Percentiles rank a stretch among this genome's conserved stretches.
Conservation (phyloP, 2,113 vertebrate genomes). For the Donacobius atricapilla region DNA sequence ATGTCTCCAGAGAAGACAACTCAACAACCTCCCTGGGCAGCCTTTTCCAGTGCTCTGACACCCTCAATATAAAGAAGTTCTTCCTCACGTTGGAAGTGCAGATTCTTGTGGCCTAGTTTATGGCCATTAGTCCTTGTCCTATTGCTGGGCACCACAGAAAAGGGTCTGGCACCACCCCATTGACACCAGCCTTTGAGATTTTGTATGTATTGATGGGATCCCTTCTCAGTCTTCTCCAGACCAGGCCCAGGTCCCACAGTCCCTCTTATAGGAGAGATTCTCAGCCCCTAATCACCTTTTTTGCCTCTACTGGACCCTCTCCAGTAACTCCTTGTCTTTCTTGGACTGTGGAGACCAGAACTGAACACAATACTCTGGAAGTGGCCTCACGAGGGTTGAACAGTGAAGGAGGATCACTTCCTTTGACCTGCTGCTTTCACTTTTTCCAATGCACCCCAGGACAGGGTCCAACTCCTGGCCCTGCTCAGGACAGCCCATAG, state of each 20-base stretch:
- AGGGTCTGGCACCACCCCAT: too few relatives aligned
- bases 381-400: neutral
- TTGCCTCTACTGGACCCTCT: neutral
- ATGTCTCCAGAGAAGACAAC: neutral
- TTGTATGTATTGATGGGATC: neutral
- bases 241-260: neutral
- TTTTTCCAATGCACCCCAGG: neutral
- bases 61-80: neutral
- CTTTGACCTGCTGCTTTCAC: neutral
- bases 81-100: neutral
- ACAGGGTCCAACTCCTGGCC: neutral
- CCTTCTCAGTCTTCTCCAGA: neutral
- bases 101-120: neutral
- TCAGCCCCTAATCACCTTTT: neutral
- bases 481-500: neutral
- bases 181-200: neutral
- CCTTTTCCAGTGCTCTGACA: neutral
- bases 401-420: neutral
- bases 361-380: accelerated
- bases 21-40: neutral
- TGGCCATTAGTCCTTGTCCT: neutral
- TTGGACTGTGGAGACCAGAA: neutral
- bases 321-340: neutral
- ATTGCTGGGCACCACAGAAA: neutral
- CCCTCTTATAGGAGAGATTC: neutral